Evolutionary conservation across 2,888 invertebrate genomes (phyloP).

Genomic region (Anticlea derivata): DNA sequence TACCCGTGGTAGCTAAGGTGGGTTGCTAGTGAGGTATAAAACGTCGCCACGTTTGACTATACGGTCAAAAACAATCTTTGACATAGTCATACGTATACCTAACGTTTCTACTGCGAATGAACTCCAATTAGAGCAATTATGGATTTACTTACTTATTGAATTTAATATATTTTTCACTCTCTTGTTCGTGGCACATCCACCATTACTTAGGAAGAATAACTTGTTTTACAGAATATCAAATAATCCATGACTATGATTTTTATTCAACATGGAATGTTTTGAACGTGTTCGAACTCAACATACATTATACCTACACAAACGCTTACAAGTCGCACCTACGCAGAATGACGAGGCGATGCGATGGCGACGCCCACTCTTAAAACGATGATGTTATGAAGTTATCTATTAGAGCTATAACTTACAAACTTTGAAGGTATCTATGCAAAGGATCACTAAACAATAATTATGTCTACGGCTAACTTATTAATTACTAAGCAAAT

Average conservation of each 20-base stretch:
- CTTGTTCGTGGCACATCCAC: too few relatives aligned
- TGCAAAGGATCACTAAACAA: conserved; percentile 14
- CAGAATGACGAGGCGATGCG: conserved; percentile 23
- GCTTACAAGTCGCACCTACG: conserved; percentile 25
- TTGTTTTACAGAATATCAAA: too few relatives aligned
- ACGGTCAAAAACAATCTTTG: too few relatives aligned
- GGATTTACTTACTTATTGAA: too few relatives aligned
- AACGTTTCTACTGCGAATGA: too few relatives aligned
- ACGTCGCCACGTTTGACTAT: too few relatives aligned
- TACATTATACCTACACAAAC: conserved; percentile 1
- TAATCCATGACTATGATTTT: neutral
- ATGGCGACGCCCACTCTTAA: conserved; percentile 15
- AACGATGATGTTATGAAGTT: conserved; percentile 19
- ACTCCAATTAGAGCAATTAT: too few relatives aligned
- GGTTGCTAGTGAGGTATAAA: too few relatives aligned
- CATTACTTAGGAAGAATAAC: too few relatives aligned
- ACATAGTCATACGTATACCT: too few relatives aligned
- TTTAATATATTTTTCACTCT: too few relatives aligned
- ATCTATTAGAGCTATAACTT: conserved; percentile 16
- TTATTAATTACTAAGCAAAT: neutral
- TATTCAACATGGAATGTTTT: conserved; percentile 4
- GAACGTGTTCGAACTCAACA: conserved; percentile 6
- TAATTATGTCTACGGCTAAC: conserved; percentile 12
- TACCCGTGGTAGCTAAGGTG: too few relatives aligned
- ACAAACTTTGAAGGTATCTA: conserved; percentile 20